Base-by-base conservation (phyloP, 2,113 vertebrate species). In the Urocitellus parryii region DNA sequence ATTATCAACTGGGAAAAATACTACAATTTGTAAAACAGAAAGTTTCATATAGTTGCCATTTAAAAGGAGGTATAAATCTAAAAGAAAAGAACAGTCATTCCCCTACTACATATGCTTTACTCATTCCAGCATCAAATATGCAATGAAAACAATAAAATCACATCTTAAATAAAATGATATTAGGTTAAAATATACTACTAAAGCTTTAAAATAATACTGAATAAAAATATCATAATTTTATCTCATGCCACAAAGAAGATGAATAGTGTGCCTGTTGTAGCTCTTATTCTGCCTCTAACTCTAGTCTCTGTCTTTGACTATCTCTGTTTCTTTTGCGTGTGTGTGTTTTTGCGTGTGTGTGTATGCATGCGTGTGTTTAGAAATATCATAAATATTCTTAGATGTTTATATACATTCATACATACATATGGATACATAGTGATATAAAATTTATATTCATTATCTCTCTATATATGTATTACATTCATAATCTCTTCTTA, bases 191-290 rank as follows among this genome's bases (percentile, higher is more conserved):
- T 68, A 5, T 88, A 63, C 22, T 45, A 58, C 22, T 45, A 58
- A 88, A 80, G 58, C 20, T 37, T 29, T 42, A 84, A 81, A 68
- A n/a, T 48, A 48, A 27, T 34, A 51, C 14, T 51, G 12, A 85
- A 73, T 86, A 74, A 86, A 87, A 88, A 87, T 81, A 79, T 67
- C 83, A 53, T 4, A 78, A 51, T 87, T 82, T 88, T 79, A 67
- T 76, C 2, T 45, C 63, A 94, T 87, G 73, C 37, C 27, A n/a
- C 48, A 81, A 78, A 67, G 51, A 90, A 65, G 74, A 51, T 48
- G 17, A 87, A 9, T 87, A 20, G 11, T 10, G 1, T 53, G 32
- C 18, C n/a, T 65, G 14, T 82, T 85, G 7, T 24, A 5, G 79
- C 37, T 73, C 34, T 74, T 73, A 79, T 9, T 74, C 10, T 67